Evolutionary conservation across 2,113 vertebrate genomes (phyloP).

Genomic region (Leucopsar rothschildi): DNA sequence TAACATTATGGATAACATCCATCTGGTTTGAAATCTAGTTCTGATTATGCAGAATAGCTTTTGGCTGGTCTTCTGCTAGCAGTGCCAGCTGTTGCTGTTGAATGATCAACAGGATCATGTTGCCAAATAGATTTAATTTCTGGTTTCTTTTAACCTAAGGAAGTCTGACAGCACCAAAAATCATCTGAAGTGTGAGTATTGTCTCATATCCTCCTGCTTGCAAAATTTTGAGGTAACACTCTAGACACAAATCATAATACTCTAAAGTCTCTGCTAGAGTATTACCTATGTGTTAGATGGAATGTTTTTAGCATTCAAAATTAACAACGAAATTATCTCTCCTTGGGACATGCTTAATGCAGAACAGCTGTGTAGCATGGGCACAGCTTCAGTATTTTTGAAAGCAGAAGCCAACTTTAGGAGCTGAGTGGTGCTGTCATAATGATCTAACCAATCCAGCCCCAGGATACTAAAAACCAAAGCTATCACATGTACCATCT

Average conservation of each 20-base stretch:
- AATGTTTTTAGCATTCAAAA: not conserved
- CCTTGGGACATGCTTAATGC: not conserved
- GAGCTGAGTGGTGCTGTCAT: not conserved
- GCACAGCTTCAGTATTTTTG: not conserved
- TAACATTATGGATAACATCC: conserved; percentile 38
- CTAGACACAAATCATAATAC: not conserved
- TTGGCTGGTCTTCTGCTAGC: conserved; percentile 35
- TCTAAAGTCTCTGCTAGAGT: not conserved
- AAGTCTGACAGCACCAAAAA: not conserved
- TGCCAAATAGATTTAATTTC: conserved; percentile 18
- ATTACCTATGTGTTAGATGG: not conserved
- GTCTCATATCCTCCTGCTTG: not conserved
- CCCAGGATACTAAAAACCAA: not conserved
- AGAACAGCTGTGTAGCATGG: not conserved
- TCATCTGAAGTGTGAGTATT: not conserved
- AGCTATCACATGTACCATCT: not conserved
- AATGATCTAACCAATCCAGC: not conserved
- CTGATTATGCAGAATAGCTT: conserved; percentile 40
- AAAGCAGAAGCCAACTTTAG: not conserved
- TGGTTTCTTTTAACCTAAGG: not conserved
- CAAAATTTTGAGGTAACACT: not conserved
- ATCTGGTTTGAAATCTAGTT: conserved; percentile 50
- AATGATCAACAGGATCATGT: not conserved
- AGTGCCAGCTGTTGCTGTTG: conserved; percentile 41
- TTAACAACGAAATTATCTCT: not conserved